Conservation (phyloP, 2,797 vertebrate genomes). For the Danionella dracula region DNA sequence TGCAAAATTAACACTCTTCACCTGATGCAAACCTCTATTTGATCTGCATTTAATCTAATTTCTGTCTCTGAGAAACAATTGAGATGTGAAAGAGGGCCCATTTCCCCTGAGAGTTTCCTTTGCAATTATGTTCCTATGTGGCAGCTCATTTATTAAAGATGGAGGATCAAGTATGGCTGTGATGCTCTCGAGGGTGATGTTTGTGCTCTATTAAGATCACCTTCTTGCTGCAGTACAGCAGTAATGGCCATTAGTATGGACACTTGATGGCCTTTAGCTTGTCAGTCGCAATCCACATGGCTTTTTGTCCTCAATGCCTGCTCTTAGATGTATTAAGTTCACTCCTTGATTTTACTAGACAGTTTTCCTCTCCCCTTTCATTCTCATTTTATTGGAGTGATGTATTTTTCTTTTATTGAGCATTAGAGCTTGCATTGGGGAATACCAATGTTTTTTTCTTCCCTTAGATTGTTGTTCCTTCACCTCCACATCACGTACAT, state of each 20-base stretch:
- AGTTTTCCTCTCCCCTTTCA: too few species aligned
- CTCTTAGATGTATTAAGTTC: too few species aligned
- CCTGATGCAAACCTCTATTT: background rate
- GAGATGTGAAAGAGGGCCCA: background rate
- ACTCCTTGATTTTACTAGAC: too few species aligned
- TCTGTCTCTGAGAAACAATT: background rate
- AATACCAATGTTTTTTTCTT: too few species aligned
- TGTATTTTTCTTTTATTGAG: background rate
- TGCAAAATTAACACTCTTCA: background rate
- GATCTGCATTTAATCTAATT: slow-evolving; percentile 1
- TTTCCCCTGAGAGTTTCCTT: slow-evolving; percentile 16
- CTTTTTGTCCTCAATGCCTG: too few species aligned
- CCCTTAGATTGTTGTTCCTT: too few species aligned
- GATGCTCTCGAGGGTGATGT: slow-evolving; percentile 18
- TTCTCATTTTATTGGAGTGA: background rate
- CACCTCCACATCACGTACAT: too few species aligned
- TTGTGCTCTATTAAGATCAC: slow-evolving; percentile 28
- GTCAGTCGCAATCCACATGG: too few species aligned
- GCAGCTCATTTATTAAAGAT: slow-evolving; percentile 24
- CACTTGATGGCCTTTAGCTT: too few species aligned
- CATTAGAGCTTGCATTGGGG: too few species aligned
- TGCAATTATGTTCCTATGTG: slow-evolving; percentile 17
- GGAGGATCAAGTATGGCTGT: background rate
- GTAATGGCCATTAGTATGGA: too few species aligned
- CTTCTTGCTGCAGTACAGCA: slow-evolving; percentile 4